A percentile compares a stretch with the other conserved stretches of the same genome.
Evolutionary conservation across 2,888 invertebrate genomes (phyloP).

Genomic region (Scrobipalpa costella): DNA sequence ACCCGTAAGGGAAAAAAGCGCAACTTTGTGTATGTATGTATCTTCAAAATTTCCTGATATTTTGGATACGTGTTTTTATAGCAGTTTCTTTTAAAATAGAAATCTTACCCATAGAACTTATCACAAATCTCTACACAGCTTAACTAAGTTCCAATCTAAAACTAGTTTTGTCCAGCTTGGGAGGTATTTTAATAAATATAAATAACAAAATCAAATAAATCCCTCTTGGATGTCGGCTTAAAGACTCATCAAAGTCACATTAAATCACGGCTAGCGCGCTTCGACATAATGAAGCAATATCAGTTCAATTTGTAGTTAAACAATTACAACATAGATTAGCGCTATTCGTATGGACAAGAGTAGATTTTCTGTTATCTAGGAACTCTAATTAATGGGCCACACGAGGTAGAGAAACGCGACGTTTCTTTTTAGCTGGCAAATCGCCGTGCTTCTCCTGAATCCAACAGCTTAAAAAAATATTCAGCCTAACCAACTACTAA

Average conservation of each 20-base stretch:
- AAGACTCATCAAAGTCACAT: constrained; percentile 8
- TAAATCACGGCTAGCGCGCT: not conserved
- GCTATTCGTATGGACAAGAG: constrained; percentile 9
- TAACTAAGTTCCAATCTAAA: not conserved
- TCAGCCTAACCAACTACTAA: too few species aligned
- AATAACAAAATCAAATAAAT: constrained; percentile 4
- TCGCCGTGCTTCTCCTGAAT: too few species aligned
- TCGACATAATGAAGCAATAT: constrained; percentile 21
- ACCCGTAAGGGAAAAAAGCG: too few species aligned
- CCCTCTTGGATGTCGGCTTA: not conserved
- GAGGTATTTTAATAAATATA: constrained; percentile 8
- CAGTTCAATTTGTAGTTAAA: constrained; percentile 23
- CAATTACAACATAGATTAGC: constrained; percentile 19
- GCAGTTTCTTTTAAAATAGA: too few species aligned
- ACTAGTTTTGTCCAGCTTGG: not conserved
- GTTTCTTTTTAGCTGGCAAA: not conserved
- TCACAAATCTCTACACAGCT: not conserved
- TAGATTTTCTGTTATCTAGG: constrained; percentile 24
- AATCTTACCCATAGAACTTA: too few species aligned
- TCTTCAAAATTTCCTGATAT: too few species aligned
- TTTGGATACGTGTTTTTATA: too few species aligned
- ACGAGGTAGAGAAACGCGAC: constrained; percentile 1
- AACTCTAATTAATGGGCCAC: constrained; percentile 19
- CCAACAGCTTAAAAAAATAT: too few species aligned
- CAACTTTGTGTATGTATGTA: too few species aligned